phyloP scores from a whole-genome alignment of 2,113 vertebrate genomes.

The Rhineura floridana region DNA sequence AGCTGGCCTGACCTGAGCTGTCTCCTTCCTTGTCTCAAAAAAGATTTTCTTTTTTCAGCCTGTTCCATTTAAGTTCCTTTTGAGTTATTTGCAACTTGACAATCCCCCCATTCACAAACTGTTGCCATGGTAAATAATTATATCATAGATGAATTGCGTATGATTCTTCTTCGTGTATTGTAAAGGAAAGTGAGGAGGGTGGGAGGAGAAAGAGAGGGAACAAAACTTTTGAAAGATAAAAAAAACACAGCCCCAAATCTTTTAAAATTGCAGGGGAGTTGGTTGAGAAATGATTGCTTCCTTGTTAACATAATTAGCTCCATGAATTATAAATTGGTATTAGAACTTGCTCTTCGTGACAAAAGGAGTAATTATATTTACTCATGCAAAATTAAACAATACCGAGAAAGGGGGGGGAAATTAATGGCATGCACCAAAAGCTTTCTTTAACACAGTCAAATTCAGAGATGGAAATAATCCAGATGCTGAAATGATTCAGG shows the following conservation, averaged over 20 bases:
- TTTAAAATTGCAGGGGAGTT: constrained; percentile 80
- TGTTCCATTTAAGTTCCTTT: constrained; percentile 77
- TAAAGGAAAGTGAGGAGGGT: constrained; percentile 60
- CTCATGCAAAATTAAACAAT: constrained; percentile 84
- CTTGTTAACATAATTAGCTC: constrained; percentile 83
- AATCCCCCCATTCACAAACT: constrained; percentile 80
- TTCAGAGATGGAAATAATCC: constrained; percentile 69
- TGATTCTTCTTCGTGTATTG: constrained; percentile 78
- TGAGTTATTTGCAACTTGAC: constrained; percentile 77
- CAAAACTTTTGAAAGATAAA: not conserved
- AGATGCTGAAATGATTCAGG: constrained; percentile 69
- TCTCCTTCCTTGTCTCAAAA: constrained; percentile 70
- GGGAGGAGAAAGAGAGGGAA: not conserved
- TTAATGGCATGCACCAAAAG: constrained; percentile 71
- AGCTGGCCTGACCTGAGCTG: constrained; percentile 61
- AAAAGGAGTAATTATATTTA: constrained; percentile 86
- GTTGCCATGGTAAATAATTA: constrained; percentile 86
- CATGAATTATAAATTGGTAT: constrained; percentile 85
- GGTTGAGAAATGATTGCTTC: constrained; percentile 76
- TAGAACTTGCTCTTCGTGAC: constrained; percentile 80
- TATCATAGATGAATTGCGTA: constrained; percentile 81
- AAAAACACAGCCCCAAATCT: constrained; percentile 67
- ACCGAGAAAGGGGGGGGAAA: constrained; percentile 43
- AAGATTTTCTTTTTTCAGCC: constrained; percentile 60
- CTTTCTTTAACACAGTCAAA: constrained; percentile 77